phyloP scores from a whole-genome alignment of 1,140 invertebrate species.

The Amyelois transitella region DNA sequence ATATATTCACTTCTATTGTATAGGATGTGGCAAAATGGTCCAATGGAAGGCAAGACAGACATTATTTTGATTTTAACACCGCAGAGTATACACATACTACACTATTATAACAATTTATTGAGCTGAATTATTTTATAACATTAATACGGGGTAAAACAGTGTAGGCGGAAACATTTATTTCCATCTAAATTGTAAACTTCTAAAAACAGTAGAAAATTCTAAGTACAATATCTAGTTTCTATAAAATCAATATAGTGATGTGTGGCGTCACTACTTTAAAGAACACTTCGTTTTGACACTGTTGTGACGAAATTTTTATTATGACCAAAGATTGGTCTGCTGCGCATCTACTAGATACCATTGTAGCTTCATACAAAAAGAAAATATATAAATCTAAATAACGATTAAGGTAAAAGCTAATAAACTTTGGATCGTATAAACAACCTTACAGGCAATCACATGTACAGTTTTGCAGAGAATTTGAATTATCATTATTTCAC shows the following conservation, averaged over 20 bases:
- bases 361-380: background rate
- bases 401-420: too few species aligned
- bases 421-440: too few species aligned
- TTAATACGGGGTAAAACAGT: background rate
- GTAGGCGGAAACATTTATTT: background rate
- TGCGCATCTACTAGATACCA: background rate
- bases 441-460: too few species aligned
- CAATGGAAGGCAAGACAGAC: background rate
- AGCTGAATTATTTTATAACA: background rate
- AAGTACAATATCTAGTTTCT: background rate
- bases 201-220: background rate
- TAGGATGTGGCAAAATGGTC: background rate
- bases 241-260: background rate
- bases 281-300: slow-evolving; percentile 14
- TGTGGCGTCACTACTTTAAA: background rate
- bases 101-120: background rate
- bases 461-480: too few species aligned
- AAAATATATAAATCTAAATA: background rate
- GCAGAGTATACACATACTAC: too few species aligned
- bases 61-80: background rate
- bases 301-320: slow-evolving; percentile 14
- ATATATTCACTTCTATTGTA: background rate
- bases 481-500: too few species aligned
- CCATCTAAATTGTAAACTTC: background rate
- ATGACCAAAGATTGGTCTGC: background rate